A percentile compares a stretch with the other conserved stretches of the same genome.
Evolutionary conservation across 2,888 invertebrate genomes (phyloP).

Genomic region (Pycnomerus fuliginosus): DNA sequence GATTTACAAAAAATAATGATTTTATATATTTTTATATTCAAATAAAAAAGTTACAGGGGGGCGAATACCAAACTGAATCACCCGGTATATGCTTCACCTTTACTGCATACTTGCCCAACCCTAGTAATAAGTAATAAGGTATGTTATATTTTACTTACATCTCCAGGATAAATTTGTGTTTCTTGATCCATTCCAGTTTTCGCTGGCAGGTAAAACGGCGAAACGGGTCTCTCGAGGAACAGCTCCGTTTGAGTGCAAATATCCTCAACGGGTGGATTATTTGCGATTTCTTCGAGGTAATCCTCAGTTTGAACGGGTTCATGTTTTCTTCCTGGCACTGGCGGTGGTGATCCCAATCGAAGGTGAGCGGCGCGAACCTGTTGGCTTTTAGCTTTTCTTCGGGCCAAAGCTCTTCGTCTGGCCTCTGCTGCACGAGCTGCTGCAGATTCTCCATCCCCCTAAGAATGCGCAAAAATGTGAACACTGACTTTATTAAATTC

Average conservation of each 20-base stretch:
- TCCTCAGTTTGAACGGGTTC: slow-evolving; percentile 87
- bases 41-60: no score
- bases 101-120: no score
- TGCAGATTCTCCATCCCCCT: slow-evolving; percentile 57
- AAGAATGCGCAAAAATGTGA: slow-evolving; percentile 5
- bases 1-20: no score
- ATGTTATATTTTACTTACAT: slow-evolving; percentile 63
- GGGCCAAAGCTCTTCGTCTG: slow-evolving; percentile 71
- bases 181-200: slow-evolving; percentile 70
- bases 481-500: neutral
- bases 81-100: no score
- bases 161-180: slow-evolving; percentile 89
- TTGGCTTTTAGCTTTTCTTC: slow-evolving; percentile 67
- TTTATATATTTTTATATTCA: no score
- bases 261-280: slow-evolving; percentile 73
- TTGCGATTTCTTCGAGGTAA: slow-evolving; percentile 82
- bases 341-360: slow-evolving; percentile 70
- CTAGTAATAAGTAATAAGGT: no score
- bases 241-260: slow-evolving; percentile 80
- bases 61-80: no score
- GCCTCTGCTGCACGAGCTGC: slow-evolving; percentile 62
- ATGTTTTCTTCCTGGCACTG: slow-evolving; percentile 80
- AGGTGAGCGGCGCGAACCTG: slow-evolving; percentile 54
- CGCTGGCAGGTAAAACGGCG: slow-evolving; percentile 75
- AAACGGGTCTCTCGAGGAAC: slow-evolving; percentile 78